Percentiles rank a stretch among this genome's conserved stretches.
phyloP scores from a whole-genome alignment of 2,113 vertebrate species.

The Chascanopsetta lugubris region DNA sequence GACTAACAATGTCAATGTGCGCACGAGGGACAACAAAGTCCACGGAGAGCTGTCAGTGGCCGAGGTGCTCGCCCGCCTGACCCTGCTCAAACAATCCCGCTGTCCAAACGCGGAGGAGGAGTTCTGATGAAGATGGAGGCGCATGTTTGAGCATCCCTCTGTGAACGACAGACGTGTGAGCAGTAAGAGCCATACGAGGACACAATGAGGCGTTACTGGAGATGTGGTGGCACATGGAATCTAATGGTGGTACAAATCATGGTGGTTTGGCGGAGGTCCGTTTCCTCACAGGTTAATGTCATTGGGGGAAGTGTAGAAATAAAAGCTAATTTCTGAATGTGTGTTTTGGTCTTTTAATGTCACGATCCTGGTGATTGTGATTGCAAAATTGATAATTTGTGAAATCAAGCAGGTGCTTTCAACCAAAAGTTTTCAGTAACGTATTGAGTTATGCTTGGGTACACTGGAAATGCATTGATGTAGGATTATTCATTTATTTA shows the following conservation, averaged over 20 bases:
- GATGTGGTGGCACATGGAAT: not conserved
- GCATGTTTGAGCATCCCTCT: slow-evolving; percentile 1
- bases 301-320: slow-evolving; percentile 17
- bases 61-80: slow-evolving; percentile 85
- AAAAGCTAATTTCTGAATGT: slow-evolving; percentile 17
- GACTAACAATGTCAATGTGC: slow-evolving; percentile 86
- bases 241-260: slow-evolving; percentile 17
- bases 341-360: not conserved
- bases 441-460: not conserved
- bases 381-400: not conserved
- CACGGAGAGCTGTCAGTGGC: slow-evolving; percentile 86
- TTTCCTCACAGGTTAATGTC: slow-evolving; percentile 11
- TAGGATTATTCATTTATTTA: too few species aligned
- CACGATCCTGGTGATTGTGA: too few species aligned
- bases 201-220: slow-evolving; percentile 4
- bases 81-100: slow-evolving; percentile 82
- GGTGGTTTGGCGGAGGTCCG: slow-evolving; percentile 15
- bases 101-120: slow-evolving; percentile 87
- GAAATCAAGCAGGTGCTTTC: not conserved
- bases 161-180: not conserved
- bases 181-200: slow-evolving; percentile 4
- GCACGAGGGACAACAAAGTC: slow-evolving; percentile 94
- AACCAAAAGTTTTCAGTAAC: not conserved
- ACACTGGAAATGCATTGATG: not conserved
- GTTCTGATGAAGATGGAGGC: slow-evolving; percentile 78